A percentile compares a stretch with the other conserved stretches of the same genome.
Evolutionary conservation across 2,888 invertebrate species (phyloP).

Genomic region (Cryptocheilus praepositus): DNA sequence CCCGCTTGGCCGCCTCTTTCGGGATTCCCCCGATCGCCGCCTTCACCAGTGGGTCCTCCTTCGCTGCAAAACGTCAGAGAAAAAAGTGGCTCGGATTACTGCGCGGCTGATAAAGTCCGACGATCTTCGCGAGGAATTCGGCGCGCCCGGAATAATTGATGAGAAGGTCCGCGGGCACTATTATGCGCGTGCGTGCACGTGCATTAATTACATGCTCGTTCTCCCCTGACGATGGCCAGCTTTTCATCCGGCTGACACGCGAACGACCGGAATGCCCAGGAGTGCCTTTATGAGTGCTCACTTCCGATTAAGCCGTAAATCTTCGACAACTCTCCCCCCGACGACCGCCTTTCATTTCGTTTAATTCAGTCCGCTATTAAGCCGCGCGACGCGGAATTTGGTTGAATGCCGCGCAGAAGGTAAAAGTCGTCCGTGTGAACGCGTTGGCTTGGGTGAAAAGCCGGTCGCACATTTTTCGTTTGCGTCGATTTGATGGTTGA

Average conservation of each 20-base stretch:
- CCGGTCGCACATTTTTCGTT: too few relatives aligned
- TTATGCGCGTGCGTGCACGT: conserved; percentile 20
- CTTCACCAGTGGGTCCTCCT: conserved; percentile 87
- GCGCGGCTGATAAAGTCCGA: background rate
- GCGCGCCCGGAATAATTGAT: conserved; percentile 17
- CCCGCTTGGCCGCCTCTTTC: conserved; percentile 83
- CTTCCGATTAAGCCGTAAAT: conserved; percentile 52
- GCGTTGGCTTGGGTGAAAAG: too few relatives aligned
- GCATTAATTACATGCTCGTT: conserved; percentile 34
- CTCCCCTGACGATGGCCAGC: conserved; percentile 6
- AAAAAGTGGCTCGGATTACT: conserved; percentile 6
- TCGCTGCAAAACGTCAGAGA: conserved; percentile 73
- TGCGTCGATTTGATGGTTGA: too few relatives aligned
- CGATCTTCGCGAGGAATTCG: too few relatives aligned
- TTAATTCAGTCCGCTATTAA: conserved; percentile 1
- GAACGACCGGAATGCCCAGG: conserved; percentile 17
- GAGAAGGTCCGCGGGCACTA: conserved; percentile 20
- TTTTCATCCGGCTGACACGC: conserved; percentile 18
- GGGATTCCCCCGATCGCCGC: conserved; percentile 88
- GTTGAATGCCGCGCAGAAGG: too few relatives aligned
- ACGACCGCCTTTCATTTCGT: conserved; percentile 2
- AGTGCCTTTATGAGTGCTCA: conserved; percentile 36
- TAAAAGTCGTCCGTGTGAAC: too few relatives aligned
- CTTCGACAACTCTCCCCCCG: conserved; percentile 26
- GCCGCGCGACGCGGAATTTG: background rate